Evolutionary conservation across 2,113 vertebrate species (phyloP), one percentile per base, ranked within the genome.

Genomic region (Archocentrus centrarchus): DNA sequence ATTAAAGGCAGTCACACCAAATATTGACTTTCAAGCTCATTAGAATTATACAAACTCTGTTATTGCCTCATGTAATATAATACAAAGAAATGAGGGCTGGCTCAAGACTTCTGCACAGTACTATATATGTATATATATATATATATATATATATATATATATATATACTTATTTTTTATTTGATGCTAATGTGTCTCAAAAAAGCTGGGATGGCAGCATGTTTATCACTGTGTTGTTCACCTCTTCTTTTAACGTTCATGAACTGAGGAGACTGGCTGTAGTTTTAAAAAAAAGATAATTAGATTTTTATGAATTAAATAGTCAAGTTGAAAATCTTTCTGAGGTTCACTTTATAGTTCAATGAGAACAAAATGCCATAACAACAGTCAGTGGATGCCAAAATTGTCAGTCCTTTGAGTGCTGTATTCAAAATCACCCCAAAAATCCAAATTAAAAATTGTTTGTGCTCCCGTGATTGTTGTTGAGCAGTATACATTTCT

Each of bases 281-380:
- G 5, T 61, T 32, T 61, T 35, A 61, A 61, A 14, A 18, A 10
- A 35, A 2, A 37, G 35, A 37, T 62, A 20, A n/a, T 11, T 20
- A 2, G 2, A 7, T 63, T 37, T 63, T n/a, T 5, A 63, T 37
- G 60, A 63, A 63, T 35, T 20, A 63, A 63, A 63, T 63, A 63
- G 41, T 24, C 62, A 41, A 64, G 37, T 64, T 64, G 35, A 41
- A 37, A 64, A 9, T 41, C 62, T 41, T 64, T 41, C 35, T 64
- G 37, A 37, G 0, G 0, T 41, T 18, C 7, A 24, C 22, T 37
- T 64, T 64, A 41, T 64, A 22, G 35, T 64, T 64, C 22, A 1
- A 24, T 64, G 22, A 64, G 62, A 41, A 66, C n/a, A 64, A 64
- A 64, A 64, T 64, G 37, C 37, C 62, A 41, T 64, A 64, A 41